Evolutionary conservation across 2,113 vertebrate species (phyloP), one percentile per base, ranked within the genome.

Genomic region (Corythaeola cristata): DNA sequence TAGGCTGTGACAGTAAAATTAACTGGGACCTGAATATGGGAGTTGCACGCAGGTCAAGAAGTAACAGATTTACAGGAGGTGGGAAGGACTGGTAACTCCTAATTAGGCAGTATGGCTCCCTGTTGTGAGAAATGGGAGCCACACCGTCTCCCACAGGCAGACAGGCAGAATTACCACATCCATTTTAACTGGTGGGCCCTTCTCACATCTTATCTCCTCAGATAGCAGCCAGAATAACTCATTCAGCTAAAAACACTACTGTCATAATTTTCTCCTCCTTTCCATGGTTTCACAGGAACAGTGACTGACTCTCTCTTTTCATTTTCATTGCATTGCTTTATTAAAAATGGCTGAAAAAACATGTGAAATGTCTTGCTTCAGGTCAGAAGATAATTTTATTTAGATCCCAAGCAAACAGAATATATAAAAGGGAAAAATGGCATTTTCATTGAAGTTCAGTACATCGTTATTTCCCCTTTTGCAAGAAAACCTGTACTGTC

Each of bases 381-480:
- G 64, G 88, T 87, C 60, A 91, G n/a, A 71, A 68, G 56, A 87
- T 56, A 50, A 83, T 89, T 87, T 89, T 85, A 85, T 75, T 89
- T 78, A 75, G 44, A 60, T 59, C 23, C 81, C 53, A 85, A 59
- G 35, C 20, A 89, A 86, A 37, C 32, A n/a, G 87, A 82, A 93
- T 30, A 49, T 30, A 60, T 64, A 53, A 56, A 79, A 74, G 24
- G 23, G 35, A 88, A 91, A 82, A 82, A 60, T 11, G 11, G 6
- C 23, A 71, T 87, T 87, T 94, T 81, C 28, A n/a, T 5, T 78
- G 52, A 71, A 13, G 28, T 50, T 49, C 11, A 44, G 50, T 45
- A 58, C 15, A 14, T 6, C 1, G 1, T 47, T 82, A 23, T n/a
- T 72, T 59, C 11, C 6, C 3, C 56, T 26, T 78, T 83, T 74